Conservation (phyloP, 2,113 vertebrate species). For the Anser brachyrhynchus region DNA sequence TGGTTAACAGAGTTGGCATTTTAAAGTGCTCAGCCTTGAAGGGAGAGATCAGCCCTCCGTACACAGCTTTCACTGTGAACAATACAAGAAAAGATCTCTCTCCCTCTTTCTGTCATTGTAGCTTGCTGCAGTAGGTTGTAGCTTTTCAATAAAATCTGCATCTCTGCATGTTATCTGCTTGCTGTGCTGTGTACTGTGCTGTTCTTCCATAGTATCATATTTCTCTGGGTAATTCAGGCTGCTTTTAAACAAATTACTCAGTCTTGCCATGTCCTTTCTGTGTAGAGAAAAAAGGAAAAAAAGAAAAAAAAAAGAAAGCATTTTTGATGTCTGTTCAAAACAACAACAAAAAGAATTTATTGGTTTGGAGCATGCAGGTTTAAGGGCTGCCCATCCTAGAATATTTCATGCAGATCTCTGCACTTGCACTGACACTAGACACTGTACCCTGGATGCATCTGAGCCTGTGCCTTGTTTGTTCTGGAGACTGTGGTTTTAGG, state of each 20-base stretch:
- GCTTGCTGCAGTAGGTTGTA: background rate
- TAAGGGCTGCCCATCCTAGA: background rate
- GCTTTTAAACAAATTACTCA: conserved; percentile 7
- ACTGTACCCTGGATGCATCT: background rate
- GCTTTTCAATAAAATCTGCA: background rate
- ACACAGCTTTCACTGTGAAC: background rate
- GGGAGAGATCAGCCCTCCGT: background rate
- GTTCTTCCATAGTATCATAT: background rate
- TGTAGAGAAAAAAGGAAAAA: background rate
- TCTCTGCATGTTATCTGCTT: background rate
- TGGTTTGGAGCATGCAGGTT: background rate
- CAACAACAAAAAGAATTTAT: background rate
- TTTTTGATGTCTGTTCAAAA: background rate
- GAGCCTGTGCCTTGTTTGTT: background rate
- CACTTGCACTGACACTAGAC: background rate
- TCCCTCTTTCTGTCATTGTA: background rate
- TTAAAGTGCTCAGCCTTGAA: background rate
- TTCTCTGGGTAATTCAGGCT: background rate
- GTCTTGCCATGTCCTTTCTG: background rate
- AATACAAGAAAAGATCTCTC: background rate
- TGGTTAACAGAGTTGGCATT: background rate
- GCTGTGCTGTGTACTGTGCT: background rate
- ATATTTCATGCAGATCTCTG: background rate
- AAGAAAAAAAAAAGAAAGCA: background rate
- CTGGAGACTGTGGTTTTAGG: background rate